Evolutionary conservation across 2,797 vertebrate genomes (phyloP).

Genomic region (Coregonus suidteri): DNA sequence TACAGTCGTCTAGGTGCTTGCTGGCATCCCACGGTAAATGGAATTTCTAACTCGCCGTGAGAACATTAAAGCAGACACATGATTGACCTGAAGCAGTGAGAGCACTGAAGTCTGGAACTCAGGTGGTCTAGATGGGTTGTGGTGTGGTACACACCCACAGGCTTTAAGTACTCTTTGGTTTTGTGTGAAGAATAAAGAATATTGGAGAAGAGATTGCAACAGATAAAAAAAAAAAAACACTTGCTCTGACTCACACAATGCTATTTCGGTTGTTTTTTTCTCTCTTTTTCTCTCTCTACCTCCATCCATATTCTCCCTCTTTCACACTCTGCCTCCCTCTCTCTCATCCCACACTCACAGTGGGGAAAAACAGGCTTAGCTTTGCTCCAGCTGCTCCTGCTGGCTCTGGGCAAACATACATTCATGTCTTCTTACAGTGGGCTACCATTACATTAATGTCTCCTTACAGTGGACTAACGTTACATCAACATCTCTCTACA

Average conservation of each 20-base stretch:
- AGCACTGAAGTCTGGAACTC: neutral
- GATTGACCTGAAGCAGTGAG: neutral
- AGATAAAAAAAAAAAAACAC: neutral
- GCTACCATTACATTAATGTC: neutral
- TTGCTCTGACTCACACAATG: neutral
- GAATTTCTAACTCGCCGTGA: neutral
- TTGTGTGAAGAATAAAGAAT: neutral
- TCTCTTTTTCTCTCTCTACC: neutral
- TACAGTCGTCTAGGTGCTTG: neutral
- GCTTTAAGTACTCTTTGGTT: neutral
- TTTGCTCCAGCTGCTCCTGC: neutral
- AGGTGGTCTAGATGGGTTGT: neutral
- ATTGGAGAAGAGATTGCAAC: neutral
- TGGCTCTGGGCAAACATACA: neutral
- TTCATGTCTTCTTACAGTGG: neutral
- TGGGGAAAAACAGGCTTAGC: neutral
- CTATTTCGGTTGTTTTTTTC: neutral
- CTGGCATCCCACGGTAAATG: neutral
- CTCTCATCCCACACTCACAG: neutral
- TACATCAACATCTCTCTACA: constrained; percentile 7
- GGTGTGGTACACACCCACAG: neutral
- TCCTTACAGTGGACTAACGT: constrained; percentile 8
- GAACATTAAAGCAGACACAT: neutral
- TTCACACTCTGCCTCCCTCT: neutral
- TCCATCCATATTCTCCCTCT: neutral